Percentiles rank a stretch among this genome's conserved stretches.
Evolutionary conservation across 2,113 vertebrate species (phyloP).

Genomic region (Craseonycteris thonglongyai): DNA sequence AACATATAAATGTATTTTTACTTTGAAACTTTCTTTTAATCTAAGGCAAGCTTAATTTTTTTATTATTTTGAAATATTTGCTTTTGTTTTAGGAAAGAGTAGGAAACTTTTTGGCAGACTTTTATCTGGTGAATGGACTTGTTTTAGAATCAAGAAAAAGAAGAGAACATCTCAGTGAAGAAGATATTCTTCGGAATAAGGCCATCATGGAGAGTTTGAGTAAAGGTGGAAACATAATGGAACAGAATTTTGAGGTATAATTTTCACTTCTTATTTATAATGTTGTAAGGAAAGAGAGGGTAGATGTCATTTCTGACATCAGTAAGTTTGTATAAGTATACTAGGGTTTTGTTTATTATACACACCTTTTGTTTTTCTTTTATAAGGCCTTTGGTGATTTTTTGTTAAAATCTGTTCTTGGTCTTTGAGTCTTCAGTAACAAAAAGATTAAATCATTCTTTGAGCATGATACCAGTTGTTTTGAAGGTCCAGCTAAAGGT

Average conservation of each 20-base stretch:
- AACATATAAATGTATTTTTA: neutral
- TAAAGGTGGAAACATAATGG: conserved; percentile 95
- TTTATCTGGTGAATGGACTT: conserved; percentile 96
- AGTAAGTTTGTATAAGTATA: neutral
- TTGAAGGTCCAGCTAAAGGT: neutral
- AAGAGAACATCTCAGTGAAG: conserved; percentile 96
- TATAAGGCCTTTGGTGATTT: neutral
- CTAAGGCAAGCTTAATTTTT: neutral
- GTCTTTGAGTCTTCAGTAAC: neutral
- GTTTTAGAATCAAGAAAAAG: conserved; percentile 97
- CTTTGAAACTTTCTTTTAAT: neutral
- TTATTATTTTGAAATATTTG: conserved; percentile 53
- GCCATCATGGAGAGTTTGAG: conserved; percentile 99
- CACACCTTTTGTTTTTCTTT: neutral
- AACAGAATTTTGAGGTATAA: conserved; percentile 96
- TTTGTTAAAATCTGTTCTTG: neutral
- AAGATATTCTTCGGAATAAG: conserved; percentile 98
- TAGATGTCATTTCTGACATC: neutral
- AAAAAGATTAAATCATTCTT: neutral
- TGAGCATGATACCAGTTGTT: neutral
- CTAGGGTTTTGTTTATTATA: neutral
- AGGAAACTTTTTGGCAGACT: conserved; percentile 97
- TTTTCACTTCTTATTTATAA: neutral
- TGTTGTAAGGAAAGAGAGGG: neutral
- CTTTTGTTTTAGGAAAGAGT: conserved; percentile 89